Evolutionary conservation across 2,888 invertebrate genomes (phyloP).

Genomic region (Allygus modestus): DNA sequence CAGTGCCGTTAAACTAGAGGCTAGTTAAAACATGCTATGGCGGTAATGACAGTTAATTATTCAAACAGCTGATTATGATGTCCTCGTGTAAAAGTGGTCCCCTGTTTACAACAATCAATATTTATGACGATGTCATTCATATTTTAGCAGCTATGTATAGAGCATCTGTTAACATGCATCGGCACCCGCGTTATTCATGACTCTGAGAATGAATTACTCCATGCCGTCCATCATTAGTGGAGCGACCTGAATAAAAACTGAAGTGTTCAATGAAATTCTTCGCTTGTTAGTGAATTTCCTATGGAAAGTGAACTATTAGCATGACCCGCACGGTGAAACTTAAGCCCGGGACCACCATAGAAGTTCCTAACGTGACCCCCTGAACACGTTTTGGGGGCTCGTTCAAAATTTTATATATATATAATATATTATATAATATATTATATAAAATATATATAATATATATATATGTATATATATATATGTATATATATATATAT

Average conservation of each 20-base stretch:
- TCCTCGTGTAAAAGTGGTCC: slow-evolving; percentile 44
- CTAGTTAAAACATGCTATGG: not conserved
- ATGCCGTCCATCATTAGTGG: not conserved
- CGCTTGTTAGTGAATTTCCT: too few species aligned
- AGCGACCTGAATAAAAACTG: not conserved
- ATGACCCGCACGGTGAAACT: too few species aligned
- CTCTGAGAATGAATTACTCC: slow-evolving; percentile 6
- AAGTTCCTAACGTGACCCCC: too few species aligned
- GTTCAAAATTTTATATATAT: too few species aligned
- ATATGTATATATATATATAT: too few species aligned
- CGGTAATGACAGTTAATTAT: slow-evolving; percentile 1
- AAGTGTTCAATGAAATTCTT: too few species aligned
- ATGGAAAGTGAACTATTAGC: too few species aligned
- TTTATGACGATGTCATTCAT: slow-evolving; percentile 52
- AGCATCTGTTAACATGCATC: slow-evolving; percentile 43
- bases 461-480: too few species aligned
- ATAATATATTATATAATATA: too few species aligned
- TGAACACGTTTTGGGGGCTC: too few species aligned
- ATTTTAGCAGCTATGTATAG: slow-evolving; percentile 45
- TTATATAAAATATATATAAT: too few species aligned
- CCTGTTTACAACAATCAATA: slow-evolving; percentile 51
- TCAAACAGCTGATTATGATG: slow-evolving; percentile 48
- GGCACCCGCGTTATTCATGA: slow-evolving; percentile 10
- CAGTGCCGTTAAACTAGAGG: not conserved
- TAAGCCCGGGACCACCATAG: too few species aligned